Evolutionary conservation across 2,113 vertebrate genomes (phyloP).

Genomic region (Rattus rattus): DNA sequence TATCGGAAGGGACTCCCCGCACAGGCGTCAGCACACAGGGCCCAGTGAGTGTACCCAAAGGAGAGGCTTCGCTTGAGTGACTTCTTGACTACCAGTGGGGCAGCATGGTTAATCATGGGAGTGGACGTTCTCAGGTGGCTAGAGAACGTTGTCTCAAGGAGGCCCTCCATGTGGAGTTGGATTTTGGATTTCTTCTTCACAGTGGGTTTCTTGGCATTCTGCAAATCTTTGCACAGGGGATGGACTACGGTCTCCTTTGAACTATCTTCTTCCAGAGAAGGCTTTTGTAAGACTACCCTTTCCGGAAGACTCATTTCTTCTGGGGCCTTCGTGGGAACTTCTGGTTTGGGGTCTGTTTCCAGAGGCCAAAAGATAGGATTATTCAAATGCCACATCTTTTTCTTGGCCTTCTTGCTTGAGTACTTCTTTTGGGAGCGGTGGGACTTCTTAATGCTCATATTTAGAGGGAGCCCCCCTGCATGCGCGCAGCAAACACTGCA

Average conservation of each 20-base stretch:
- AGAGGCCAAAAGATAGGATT: constrained; percentile 17
- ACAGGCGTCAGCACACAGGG: constrained; percentile 81
- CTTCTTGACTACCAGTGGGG: constrained; percentile 57
- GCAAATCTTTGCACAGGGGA: background rate
- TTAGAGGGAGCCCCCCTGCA: accelerated
- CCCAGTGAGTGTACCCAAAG: constrained; percentile 83
- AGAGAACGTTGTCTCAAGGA: constrained; percentile 52
- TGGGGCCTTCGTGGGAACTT: accelerated
- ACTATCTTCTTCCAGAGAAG: background rate
- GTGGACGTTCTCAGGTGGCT: constrained; percentile 47
- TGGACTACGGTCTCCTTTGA: background rate
- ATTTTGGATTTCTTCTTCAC: background rate
- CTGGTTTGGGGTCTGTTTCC: constrained; percentile 25
- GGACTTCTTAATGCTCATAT: constrained; percentile 73
- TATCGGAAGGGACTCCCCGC: constrained; percentile 84
- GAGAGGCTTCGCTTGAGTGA: background rate
- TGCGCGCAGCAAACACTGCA: constrained; percentile 16
- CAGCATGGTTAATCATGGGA: constrained; percentile 62
- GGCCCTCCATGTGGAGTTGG: constrained; percentile 41
- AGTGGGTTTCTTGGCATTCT: background rate
- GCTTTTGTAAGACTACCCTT: background rate
- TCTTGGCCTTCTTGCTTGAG: constrained; percentile 84
- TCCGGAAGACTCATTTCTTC: background rate
- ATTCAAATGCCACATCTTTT: constrained; percentile 78
- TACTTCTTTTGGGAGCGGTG: constrained; percentile 62